These are phyloP conservation scores for Heliconius aoede DNA, from an alignment of 2,888 invertebrate species.

Conservation along the genomic window DNA sequence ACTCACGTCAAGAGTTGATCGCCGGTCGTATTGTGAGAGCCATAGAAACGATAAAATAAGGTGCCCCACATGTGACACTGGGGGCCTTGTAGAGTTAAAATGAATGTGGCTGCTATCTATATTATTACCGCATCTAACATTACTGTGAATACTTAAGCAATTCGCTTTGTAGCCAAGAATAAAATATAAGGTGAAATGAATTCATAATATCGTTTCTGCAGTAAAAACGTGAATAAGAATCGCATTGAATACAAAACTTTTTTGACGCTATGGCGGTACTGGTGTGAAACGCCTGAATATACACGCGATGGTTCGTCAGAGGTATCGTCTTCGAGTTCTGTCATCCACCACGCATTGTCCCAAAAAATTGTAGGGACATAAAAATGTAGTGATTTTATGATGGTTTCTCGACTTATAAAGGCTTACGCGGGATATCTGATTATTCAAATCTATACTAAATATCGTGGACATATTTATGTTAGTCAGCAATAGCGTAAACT, in stretches of 20 bases:
- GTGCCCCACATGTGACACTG: no score
- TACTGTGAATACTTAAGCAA: conserved; percentile 5
- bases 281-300: neutral
- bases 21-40: no score
- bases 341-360: no score
- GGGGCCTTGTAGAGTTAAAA: neutral
- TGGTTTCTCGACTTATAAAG: no score
- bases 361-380: neutral
- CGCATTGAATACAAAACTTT: neutral
- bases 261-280: neutral
- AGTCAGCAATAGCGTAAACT: no score
- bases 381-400: neutral
- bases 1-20: no score
- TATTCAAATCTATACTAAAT: no score
- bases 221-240: neutral
- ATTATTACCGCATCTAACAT: conserved; percentile 6
- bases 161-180: neutral
- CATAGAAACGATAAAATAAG: no score
- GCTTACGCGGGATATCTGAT: no score
- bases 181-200: neutral
- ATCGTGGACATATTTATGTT: no score
- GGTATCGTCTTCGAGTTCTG: no score
- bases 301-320: no score
- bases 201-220: neutral
- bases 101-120: neutral